Evolutionary conservation across 2,888 invertebrate species (phyloP), one percentile per base, ranked within the genome.

Genomic region (Tryphoninae sp.): DNA sequence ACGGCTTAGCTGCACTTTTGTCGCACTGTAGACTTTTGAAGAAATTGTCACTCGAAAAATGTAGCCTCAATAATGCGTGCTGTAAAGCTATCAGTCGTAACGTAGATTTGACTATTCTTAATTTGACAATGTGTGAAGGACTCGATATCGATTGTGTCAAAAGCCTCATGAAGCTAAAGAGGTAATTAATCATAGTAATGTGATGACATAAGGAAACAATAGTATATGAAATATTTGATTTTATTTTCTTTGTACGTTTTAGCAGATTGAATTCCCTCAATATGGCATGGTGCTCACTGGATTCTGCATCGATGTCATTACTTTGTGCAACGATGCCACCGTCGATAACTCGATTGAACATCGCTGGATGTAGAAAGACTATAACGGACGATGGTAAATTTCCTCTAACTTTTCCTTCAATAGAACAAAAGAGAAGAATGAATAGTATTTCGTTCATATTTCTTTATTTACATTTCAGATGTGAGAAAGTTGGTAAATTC

Each of bases 41-140:
- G 88, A 98, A 98, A 90, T 92, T 98, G 2, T 98, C 98, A 86
- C 91, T 98, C 74, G 98, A 98, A 91, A 95, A 96, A 87, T 95
- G 96, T 22, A 91, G 92, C 8, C 81, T 98, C 0, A 94, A 94
- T 85, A 94, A 94, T 82, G 92, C 92, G 0, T 94, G 96, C 23
- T 95, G 97, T 88, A 90, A 93, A 80, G 93, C 95, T 68, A 95
- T 98, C 80, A 94, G 95, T 85, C 89, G 94, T 89, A 96, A 95
- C 90, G 90, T 89, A 64, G 92, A 95, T 61, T 91, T 98, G 83
- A 96, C 97, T 91, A 95, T 96, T 0, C 93, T 98, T 22, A 98
- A 98, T 93, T 92, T 98, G 88, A 95, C 97, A 0, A 97, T 97
- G 96, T 95, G 95, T 23, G 94, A 93, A 72, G 97, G 97, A 0